phyloP scores from a whole-genome alignment of 1,140 invertebrate genomes.

The Cecropterus lyciades region DNA sequence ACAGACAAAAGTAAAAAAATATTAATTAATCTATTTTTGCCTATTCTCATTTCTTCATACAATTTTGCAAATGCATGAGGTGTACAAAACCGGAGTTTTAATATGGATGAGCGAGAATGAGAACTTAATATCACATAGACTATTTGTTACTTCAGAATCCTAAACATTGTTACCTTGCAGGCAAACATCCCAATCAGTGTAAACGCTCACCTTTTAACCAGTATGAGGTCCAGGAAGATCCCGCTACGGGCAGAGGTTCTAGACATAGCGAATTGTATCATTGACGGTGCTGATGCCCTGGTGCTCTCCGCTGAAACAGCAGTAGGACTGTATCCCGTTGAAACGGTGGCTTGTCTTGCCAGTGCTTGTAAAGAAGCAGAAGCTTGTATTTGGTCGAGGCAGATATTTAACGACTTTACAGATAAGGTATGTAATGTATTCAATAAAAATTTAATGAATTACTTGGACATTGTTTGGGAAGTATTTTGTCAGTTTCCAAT shows the following conservation, averaged over 20 bases:
- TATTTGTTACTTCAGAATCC: too few relatives aligned
- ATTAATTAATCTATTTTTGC: too few relatives aligned
- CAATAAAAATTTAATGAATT: too few relatives aligned
- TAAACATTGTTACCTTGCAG: conserved; percentile 37
- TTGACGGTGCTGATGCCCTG: conserved; percentile 91
- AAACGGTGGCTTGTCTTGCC: conserved; percentile 87
- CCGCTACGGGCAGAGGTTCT: conserved; percentile 89
- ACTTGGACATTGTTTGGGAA: too few relatives aligned
- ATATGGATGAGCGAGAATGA: too few relatives aligned
- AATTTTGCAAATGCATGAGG: too few relatives aligned
- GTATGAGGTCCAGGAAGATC: conserved; percentile 84
- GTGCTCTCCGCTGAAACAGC: conserved; percentile 91
- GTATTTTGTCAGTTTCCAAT: too few relatives aligned
- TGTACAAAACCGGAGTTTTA: too few relatives aligned
- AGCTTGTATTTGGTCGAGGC: conserved; percentile 91
- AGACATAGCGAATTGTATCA: conserved; percentile 91
- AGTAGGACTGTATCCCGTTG: conserved; percentile 88
- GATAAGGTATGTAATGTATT: conserved; percentile 75
- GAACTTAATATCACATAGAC: too few relatives aligned
- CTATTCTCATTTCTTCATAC: too few relatives aligned
- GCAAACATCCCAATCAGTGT: conserved; percentile 67
- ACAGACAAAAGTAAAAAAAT: too few relatives aligned
- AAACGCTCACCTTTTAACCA: conserved; percentile 67
- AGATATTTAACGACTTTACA: conserved; percentile 89
- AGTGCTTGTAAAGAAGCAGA: conserved; percentile 93